phyloP scores from a whole-genome alignment of 2,888 invertebrate species.

The Oscheius sp. region DNA sequence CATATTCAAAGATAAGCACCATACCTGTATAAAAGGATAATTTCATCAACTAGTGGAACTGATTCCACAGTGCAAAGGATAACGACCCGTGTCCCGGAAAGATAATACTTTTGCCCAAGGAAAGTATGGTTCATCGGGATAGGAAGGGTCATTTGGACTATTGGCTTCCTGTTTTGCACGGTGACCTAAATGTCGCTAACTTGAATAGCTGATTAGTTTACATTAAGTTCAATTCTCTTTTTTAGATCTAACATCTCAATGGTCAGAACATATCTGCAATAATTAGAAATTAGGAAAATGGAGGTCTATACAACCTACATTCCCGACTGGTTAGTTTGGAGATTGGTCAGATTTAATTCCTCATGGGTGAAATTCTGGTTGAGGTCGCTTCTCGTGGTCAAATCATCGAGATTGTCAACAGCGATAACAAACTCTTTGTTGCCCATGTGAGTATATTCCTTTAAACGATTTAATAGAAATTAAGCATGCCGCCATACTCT shows the following conservation, averaged over 20 bases:
- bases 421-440: too few species aligned
- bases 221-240: constrained; percentile 37
- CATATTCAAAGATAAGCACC: not conserved
- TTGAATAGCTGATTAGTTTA: not conserved
- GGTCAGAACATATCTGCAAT: constrained; percentile 40
- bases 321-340: not conserved
- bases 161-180: constrained; percentile 39
- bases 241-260: constrained; percentile 39
- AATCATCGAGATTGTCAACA: too few species aligned
- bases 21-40: not conserved
- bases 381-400: too few species aligned
- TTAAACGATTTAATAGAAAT: too few species aligned
- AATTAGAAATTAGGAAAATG: not conserved
- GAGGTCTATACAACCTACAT: not conserved
- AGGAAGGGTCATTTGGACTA: constrained; percentile 43
- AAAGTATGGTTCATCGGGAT: constrained; percentile 42
- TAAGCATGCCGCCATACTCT: too few species aligned
- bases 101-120: constrained; percentile 37
- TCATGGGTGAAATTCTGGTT: too few species aligned
- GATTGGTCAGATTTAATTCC: too few species aligned
- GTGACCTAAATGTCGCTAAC: constrained; percentile 38
- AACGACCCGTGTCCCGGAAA: too few species aligned
- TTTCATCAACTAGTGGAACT: too few species aligned
- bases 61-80: too few species aligned
- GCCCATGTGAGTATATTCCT: too few species aligned